phyloP scores from a whole-genome alignment of 2,113 vertebrate genomes.

The Pollachius pollachius region DNA sequence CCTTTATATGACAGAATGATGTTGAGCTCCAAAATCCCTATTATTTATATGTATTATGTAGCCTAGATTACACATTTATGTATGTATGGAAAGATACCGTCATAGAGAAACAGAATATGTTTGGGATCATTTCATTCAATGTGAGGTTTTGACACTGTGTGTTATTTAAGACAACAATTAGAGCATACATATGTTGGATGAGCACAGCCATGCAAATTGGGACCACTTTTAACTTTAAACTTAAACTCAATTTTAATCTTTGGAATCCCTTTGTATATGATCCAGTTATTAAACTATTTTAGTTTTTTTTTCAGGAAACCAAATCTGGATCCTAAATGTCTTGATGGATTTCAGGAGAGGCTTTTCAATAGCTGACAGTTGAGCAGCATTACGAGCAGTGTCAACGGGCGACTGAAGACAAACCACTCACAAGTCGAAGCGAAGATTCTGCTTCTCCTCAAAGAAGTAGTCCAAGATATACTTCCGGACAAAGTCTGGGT shows the following conservation, averaged over 20 bases:
- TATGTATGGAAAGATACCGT: no score
- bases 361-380: not conserved
- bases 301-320: no score
- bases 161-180: not conserved
- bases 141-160: not conserved
- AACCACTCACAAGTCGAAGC: slow-evolving; percentile 92
- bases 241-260: not conserved
- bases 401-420: not conserved
- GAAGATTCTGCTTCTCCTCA: slow-evolving; percentile 93
- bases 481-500: slow-evolving; percentile 92
- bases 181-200: not conserved
- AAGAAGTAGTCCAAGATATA: slow-evolving; percentile 95
- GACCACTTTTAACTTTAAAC: not conserved
- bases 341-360: not conserved
- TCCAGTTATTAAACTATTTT: no score
- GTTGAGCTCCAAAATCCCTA: not conserved
- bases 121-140: not conserved
- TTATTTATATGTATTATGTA: not conserved
- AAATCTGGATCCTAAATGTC: no score
- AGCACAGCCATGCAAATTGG: not conserved
- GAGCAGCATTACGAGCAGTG: no score
- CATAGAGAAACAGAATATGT: no score
- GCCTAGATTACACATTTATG: not conserved
- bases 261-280: no score
- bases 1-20: not conserved